Conservation (phyloP, 2,888 invertebrate genomes). For the Hydroisotoma schaefferi region DNA sequence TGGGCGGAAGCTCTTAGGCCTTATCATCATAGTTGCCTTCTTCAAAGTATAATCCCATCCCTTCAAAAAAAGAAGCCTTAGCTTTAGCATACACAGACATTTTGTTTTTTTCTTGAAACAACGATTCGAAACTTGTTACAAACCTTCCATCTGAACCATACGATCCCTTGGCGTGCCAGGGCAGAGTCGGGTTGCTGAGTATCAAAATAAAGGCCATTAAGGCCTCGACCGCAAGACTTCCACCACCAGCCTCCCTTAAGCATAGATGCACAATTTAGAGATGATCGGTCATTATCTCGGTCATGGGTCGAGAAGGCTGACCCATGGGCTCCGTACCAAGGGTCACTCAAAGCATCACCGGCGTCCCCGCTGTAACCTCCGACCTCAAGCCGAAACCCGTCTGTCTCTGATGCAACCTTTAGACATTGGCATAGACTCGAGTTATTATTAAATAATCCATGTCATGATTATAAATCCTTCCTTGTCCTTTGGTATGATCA, state of each 20-base stretch:
- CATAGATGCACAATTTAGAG: conserved; percentile 88
- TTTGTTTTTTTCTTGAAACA: background rate
- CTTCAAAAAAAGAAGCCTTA: conserved; percentile 20
- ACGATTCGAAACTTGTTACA: background rate
- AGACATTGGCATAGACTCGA: too few species aligned
- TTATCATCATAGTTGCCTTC: conserved; percentile 87
- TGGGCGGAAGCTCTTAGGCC: conserved; percentile 63
- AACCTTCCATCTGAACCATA: conserved; percentile 87
- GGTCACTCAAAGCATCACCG: conserved; percentile 86
- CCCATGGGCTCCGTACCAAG: conserved; percentile 90
- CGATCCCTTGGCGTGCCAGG: conserved; percentile 64
- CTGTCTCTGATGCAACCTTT: conserved; percentile 84
- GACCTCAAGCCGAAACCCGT: conserved; percentile 87
- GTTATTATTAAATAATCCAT: too few species aligned
- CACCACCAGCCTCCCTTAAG: conserved; percentile 94
- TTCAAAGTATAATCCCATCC: conserved; percentile 92
- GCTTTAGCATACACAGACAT: background rate
- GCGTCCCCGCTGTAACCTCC: conserved; percentile 89
- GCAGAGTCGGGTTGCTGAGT: conserved; percentile 55
- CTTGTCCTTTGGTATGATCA: too few species aligned
- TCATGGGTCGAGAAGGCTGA: conserved; percentile 91
- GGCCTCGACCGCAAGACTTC: conserved; percentile 86
- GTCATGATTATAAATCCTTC: too few species aligned
- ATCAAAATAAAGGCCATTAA: conserved; percentile 83
- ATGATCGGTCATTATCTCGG: conserved; percentile 86